A percentile compares a stretch with the other conserved stretches of the same genome.
These are phyloP conservation scores for Epizoanthus illoricatus DNA, from an alignment of 92 coral and sea anemone species.

Conservation along the genomic window DNA sequence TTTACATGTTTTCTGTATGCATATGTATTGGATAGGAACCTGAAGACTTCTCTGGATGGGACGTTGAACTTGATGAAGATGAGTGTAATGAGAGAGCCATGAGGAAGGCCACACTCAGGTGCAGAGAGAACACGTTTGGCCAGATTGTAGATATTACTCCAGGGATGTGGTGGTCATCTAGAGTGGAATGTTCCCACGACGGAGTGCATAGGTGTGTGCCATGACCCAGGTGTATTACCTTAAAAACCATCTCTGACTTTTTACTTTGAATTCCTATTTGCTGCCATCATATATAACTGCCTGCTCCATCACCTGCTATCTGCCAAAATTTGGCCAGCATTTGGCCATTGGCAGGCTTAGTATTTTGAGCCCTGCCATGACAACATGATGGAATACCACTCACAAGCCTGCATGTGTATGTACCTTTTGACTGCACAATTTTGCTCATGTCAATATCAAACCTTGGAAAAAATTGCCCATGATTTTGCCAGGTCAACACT, in stretches of 20 bases:
- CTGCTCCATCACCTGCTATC: too few species aligned
- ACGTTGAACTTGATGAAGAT: constrained; percentile 24
- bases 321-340: too few species aligned
- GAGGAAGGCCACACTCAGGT: not conserved
- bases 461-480: not conserved
- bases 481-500: not conserved
- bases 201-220: constrained; percentile 80
- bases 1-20: not conserved
- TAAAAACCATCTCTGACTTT: too few species aligned
- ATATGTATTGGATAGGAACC: constrained; percentile 6
- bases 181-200: constrained; percentile 82
- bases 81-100: constrained; percentile 15
- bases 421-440: too few species aligned
- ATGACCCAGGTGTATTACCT: too few species aligned
- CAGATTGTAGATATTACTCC: constrained; percentile 60
- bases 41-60: constrained; percentile 24
- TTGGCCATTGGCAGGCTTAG: too few species aligned
- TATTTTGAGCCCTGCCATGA: too few species aligned
- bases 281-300: too few species aligned
- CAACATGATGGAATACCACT: too few species aligned
- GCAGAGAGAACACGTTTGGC: constrained; percentile 32
- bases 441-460: too few species aligned
- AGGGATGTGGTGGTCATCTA: constrained; percentile 73
- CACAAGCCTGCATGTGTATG: too few species aligned
- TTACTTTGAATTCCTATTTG: too few species aligned